A percentile compares a stretch with the other conserved stretches of the same genome.
These are phyloP conservation scores for Trichogramma pretiosum DNA, from an alignment of 1,140 invertebrate genomes.

Conservation along the genomic window DNA sequence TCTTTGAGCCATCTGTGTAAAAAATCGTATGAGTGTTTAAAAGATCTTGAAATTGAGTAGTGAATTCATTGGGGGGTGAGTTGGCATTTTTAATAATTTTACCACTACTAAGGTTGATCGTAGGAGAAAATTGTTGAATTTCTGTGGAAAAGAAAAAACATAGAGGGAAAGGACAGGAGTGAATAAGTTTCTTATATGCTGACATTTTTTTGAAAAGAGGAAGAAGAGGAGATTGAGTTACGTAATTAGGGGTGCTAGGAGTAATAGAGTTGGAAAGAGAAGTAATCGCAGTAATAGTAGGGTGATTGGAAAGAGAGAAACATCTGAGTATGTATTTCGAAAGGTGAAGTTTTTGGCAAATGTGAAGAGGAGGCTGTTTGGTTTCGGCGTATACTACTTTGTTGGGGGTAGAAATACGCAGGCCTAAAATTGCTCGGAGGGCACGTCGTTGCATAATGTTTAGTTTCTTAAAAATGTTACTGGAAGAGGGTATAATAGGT, in stretches of 20 bases:
- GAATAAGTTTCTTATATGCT: background rate
- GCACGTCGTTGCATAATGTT: conserved; percentile 4
- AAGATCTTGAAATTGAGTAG: background rate
- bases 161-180: background rate
- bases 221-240: background rate
- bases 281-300: background rate
- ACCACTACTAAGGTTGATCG: background rate
- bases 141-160: background rate
- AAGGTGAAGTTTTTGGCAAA: background rate
- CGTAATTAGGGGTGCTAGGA: background rate
- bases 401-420: conserved; percentile 9
- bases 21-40: background rate
- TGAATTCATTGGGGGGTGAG: background rate
- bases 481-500: background rate
- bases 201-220: background rate
- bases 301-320: background rate
- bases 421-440: conserved; percentile 2
- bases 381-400: conserved; percentile 10
- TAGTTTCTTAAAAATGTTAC: background rate
- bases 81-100: background rate
- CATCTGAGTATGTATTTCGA: background rate
- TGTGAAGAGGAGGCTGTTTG: background rate
- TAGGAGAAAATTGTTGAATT: background rate
- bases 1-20: background rate
- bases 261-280: background rate